Conservation (phyloP, 2,113 vertebrate species). For the Lagopus muta region DNA sequence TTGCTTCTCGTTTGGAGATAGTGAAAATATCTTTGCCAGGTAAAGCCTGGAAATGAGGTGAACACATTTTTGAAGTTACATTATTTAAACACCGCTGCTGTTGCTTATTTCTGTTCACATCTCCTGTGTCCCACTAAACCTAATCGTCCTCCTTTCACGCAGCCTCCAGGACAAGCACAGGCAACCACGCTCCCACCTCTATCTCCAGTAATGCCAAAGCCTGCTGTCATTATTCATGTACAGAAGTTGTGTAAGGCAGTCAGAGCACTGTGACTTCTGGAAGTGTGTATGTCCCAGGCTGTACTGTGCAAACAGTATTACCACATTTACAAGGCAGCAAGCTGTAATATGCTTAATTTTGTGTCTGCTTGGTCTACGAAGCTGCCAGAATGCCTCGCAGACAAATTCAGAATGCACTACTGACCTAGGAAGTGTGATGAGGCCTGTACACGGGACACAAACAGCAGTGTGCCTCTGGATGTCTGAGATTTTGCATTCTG, state of each 20-base stretch:
- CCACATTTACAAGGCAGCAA: background rate
- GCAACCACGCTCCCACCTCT: background rate
- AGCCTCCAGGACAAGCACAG: background rate
- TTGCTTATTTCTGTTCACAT: background rate
- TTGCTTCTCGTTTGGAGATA: background rate
- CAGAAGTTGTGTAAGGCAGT: background rate
- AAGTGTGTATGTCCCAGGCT: background rate
- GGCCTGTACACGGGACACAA: background rate
- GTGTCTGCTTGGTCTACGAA: background rate
- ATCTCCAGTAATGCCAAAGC: background rate
- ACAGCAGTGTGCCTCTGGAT: background rate
- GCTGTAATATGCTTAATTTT: background rate
- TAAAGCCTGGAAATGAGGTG: conserved; percentile 9
- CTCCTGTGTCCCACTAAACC: background rate
- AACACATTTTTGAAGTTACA: background rate
- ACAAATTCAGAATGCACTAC: background rate
- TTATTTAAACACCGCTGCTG: background rate
- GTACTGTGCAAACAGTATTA: background rate
- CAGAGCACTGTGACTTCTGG: background rate
- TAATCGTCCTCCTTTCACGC: background rate
- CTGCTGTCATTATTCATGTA: background rate
- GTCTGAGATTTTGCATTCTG: background rate
- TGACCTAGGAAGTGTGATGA: background rate
- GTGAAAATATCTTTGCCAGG: background rate
- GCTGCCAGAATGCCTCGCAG: background rate